These are phyloP conservation scores for Asobara japonica DNA, from an alignment of 1,140 invertebrate genomes.

Conservation along the genomic window DNA sequence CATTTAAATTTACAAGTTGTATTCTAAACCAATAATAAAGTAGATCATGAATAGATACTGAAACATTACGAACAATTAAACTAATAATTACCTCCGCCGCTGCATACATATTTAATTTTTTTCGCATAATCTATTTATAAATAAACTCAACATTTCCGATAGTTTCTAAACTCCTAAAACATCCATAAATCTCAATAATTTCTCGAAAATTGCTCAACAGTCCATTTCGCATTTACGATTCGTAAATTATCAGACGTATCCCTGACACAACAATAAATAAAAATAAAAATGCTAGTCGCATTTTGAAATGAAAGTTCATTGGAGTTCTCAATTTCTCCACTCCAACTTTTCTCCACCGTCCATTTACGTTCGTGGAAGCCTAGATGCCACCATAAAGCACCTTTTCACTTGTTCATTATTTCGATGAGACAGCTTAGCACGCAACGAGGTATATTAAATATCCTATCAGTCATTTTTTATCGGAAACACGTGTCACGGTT, in stretches of 20 bases:
- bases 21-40: too few relatives aligned
- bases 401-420: background rate
- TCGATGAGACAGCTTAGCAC: background rate
- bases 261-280: background rate
- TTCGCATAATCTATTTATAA: background rate
- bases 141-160: slow-evolving; percentile 9
- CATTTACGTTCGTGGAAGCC: background rate
- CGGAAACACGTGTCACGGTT: background rate
- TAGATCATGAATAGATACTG: too few relatives aligned
- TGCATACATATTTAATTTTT: too few relatives aligned
- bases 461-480: background rate
- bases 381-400: background rate
- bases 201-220: background rate
- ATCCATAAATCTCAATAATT: background rate
- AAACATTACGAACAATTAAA: too few relatives aligned
- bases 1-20: too few relatives aligned
- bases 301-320: slow-evolving; percentile 52
- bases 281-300: background rate
- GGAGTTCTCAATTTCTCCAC: slow-evolving; percentile 54
- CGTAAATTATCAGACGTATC: background rate
- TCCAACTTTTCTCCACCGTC: slow-evolving; percentile 9
- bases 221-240: background rate
- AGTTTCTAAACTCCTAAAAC: slow-evolving; percentile 9
- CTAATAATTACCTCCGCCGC: too few relatives aligned
- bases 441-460: background rate